phyloP scores from a whole-genome alignment of 2,113 vertebrate species.

The Phrynocephalus versicolor region DNA sequence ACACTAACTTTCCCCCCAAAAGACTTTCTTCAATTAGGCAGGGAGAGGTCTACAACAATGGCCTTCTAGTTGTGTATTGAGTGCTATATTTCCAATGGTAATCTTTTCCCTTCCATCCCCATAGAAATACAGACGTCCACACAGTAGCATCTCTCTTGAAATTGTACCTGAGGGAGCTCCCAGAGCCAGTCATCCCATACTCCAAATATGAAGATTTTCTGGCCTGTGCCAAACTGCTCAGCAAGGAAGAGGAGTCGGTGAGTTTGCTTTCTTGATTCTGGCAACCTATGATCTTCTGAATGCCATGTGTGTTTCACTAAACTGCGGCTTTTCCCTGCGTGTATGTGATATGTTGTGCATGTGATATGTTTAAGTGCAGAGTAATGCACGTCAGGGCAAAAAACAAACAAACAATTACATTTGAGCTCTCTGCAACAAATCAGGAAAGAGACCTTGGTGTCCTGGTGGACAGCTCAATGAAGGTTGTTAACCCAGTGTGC shows the following conservation, averaged over 20 bases:
- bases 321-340: too few species aligned
- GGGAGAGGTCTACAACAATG: background rate
- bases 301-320: too few species aligned
- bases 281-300: background rate
- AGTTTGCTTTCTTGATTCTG: constrained; percentile 56
- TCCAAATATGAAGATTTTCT: constrained; percentile 93
- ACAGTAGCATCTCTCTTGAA: constrained; percentile 96
- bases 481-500: too few species aligned
- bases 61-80: background rate
- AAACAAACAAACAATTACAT: too few species aligned
- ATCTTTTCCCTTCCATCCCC: constrained; percentile 47
- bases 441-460: too few species aligned
- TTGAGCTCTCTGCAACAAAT: background rate
- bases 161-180: constrained; percentile 94
- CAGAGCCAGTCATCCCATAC: constrained; percentile 93
- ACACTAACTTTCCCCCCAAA: background rate
- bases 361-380: too few species aligned
- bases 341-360: too few species aligned
- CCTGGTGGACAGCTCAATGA: too few species aligned
- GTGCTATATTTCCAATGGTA: background rate
- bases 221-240: constrained; percentile 87
- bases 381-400: too few species aligned
- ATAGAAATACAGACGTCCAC: constrained; percentile 95
- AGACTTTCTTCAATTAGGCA: background rate
- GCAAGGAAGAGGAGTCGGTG: constrained; percentile 91